Evolutionary conservation across 2,888 invertebrate species (phyloP).

Genomic region (Hemistola chrysoprasaria): DNA sequence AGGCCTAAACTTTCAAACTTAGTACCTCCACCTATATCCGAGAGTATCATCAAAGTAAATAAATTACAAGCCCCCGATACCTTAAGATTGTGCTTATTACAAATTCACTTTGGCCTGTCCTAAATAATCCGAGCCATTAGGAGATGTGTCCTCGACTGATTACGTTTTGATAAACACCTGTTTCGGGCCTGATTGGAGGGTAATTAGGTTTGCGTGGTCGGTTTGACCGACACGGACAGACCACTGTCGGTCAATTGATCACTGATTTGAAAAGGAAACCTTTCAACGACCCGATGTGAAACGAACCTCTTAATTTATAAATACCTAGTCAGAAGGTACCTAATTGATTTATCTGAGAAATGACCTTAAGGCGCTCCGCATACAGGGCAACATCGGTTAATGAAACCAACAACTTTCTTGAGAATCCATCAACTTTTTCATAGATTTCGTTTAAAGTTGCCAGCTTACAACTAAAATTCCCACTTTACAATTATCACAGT

Average conservation of each 20-base stretch:
- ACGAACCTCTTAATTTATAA: conserved; percentile 3
- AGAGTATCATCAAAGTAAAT: conserved; percentile 54
- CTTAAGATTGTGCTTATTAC: conserved; percentile 62
- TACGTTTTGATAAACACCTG: conserved; percentile 69
- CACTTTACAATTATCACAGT: no score
- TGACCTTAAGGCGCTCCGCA: no score
- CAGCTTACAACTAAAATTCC: no score
- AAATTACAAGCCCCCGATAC: conserved; percentile 50
- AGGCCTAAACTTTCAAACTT: conserved; percentile 37
- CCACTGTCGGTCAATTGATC: conserved; percentile 56
- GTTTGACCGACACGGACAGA: conserved; percentile 47
- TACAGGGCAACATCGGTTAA: no score
- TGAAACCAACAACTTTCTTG: no score
- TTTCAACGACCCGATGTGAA: conserved; percentile 29
- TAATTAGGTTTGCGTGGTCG: conserved; percentile 61
- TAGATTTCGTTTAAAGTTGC: no score
- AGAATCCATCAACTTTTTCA: no score
- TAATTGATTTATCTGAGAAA: no score
- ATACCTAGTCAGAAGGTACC: no score
- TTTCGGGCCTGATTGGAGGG: conserved; percentile 48
- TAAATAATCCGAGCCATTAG: conserved; percentile 64
- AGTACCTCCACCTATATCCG: conserved; percentile 22
- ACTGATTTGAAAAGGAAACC: conserved; percentile 28
- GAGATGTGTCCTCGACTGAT: conserved; percentile 55
- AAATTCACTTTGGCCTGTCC: conserved; percentile 66